Base-by-base conservation (phyloP, 1,140 invertebrate genomes). In the Eumaeus atala region DNA sequence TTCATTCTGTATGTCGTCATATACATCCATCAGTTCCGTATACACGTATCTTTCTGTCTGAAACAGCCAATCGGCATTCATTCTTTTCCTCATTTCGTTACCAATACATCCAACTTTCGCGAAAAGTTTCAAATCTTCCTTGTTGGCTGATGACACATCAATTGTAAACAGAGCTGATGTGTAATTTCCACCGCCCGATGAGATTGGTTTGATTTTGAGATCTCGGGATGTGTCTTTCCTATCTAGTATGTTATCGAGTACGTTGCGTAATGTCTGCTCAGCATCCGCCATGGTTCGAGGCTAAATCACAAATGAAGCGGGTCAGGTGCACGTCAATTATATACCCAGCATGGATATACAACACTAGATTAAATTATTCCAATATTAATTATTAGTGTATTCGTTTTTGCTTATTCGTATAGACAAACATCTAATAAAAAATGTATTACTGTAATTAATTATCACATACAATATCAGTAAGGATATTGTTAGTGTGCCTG, bases 21-120 rank as follows among this genome's bases (percentile, higher is more conserved):
- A 84, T 0, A 69, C 56, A 16, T 72, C 64, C 0, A 54, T 51
- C 0, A 84, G 54, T 18, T 72, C 58, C 0, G 56, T 70, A 51
- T 81, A 83, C 2, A 77, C 50, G 9, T 65, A 65, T n/a, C 61
- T 62, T 38, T 85, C 82, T 7, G 58, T 74, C 6, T 51, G 36
- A 50, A 63, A 85, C 7, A 81, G 21, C 44, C 58, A 62, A 6
- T 76, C 69, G 0, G 62, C 56, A 6, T 66, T 58, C 58, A 76
- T 62, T 7, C 18, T 18, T 6, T 52, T 28, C 11, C 77, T 51
- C 47, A 78, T 38, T 1, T 58, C 42, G 8, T 64, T 59, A 3
- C 54, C 56, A 9, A 83, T 63, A 0, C 55, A 55, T 1, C 70
- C 73, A 0, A 78, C 70, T 70, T 84, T 84, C 0, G 72, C 77